Percentiles rank a stretch among this genome's conserved stretches.
Evolutionary conservation across 2,797 vertebrate species (phyloP).

Genomic region (Falco biarmicus): DNA sequence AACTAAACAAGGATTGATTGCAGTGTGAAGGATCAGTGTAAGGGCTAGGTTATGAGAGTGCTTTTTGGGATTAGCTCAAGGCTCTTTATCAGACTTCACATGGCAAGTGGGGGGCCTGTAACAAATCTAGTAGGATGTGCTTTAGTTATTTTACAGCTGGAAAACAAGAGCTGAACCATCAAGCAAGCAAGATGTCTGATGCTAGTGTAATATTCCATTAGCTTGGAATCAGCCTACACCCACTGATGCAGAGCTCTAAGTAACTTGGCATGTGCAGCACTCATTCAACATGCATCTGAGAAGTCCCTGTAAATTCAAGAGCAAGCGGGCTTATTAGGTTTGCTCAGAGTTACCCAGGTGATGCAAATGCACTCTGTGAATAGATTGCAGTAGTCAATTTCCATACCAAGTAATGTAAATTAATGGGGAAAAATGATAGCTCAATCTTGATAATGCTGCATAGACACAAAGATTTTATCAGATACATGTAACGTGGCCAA

Average conservation of each 20-base stretch:
- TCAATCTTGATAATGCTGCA: fast-evolving
- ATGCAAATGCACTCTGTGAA: neutral
- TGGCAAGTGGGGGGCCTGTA: neutral
- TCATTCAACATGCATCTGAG: neutral
- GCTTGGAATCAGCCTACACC: neutral
- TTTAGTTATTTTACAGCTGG: constrained; percentile 4
- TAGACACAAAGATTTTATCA: neutral
- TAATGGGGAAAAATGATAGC: neutral
- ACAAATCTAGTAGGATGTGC: neutral
- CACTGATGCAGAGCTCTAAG: neutral
- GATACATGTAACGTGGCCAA: neutral
- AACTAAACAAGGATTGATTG: constrained; percentile 40
- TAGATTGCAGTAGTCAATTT: neutral
- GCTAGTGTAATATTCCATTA: neutral
- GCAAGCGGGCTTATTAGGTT: neutral
- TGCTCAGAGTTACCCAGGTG: neutral
- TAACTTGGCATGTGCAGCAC: fast-evolving
- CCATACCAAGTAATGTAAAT: neutral
- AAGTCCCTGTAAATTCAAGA: neutral
- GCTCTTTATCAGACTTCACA: neutral
- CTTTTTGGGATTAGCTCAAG: constrained; percentile 6
- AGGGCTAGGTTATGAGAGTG: neutral
- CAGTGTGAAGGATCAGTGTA: neutral
- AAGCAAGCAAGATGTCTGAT: neutral
- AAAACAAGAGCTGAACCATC: neutral